Percentiles rank a stretch among this genome's conserved stretches.
Evolutionary conservation across 2,888 invertebrate species (phyloP).

Genomic region (Lacanobia wlatinum): DNA sequence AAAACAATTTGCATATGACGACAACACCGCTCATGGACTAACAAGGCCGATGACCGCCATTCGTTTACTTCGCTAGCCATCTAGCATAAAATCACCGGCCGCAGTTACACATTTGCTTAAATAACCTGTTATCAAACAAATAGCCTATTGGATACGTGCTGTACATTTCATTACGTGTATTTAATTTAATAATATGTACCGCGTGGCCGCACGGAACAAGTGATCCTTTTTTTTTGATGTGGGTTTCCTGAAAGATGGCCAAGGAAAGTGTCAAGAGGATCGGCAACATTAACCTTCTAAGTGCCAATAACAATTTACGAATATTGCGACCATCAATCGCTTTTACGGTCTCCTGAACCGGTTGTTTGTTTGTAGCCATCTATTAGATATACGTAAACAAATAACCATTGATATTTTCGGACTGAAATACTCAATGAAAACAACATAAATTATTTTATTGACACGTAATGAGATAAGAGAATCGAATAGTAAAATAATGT

Average conservation of each 20-base stretch:
- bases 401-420: neutral
- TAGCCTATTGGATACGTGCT: conserved; percentile 9
- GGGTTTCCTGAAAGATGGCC: neutral
- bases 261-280: neutral
- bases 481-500: neutral
- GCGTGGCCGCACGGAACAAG: conserved; percentile 2
- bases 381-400: neutral
- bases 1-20: conserved; percentile 80
- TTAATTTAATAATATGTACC: conserved; percentile 22
- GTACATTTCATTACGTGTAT: conserved; percentile 19
- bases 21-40: conserved; percentile 74
- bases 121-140: conserved; percentile 63
- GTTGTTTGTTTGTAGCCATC: conserved; percentile 9
- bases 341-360: conserved; percentile 4
- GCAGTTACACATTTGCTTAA: conserved; percentile 65
- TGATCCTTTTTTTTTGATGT: neutral
- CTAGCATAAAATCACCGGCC: conserved; percentile 73
- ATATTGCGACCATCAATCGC: conserved; percentile 23
- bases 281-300: conserved; percentile 11
- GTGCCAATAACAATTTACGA: conserved; percentile 36
- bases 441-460: neutral
- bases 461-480: neutral
- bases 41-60: conserved; percentile 82
- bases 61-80: conserved; percentile 72
- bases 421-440: neutral